phyloP scores from a whole-genome alignment of 1,140 invertebrate genomes.

The Diprion similis region DNA sequence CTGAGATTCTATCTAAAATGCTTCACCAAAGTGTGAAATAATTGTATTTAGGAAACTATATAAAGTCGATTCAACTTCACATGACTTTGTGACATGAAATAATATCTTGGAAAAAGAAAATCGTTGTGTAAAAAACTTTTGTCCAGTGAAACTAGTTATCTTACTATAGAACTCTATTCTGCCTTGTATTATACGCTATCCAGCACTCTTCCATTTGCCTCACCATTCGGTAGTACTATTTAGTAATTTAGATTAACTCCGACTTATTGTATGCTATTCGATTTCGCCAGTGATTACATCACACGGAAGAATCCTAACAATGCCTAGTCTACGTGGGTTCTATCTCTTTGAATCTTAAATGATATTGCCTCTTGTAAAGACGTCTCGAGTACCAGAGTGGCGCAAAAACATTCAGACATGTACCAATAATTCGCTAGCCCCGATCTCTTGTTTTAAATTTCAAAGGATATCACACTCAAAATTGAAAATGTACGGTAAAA shows the following conservation, averaged over 20 bases:
- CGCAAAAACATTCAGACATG: neutral
- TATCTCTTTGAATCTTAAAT: neutral
- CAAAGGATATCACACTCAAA: too few species aligned
- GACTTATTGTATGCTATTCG: conserved; percentile 23
- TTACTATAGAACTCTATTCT: conserved; percentile 14
- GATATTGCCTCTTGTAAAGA: neutral
- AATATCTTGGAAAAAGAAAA: conserved; percentile 9
- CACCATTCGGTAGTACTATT: conserved; percentile 45
- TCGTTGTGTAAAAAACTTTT: neutral
- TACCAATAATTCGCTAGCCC: too few species aligned
- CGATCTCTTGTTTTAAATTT: too few species aligned
- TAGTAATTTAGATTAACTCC: conserved; percentile 45
- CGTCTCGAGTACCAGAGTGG: neutral
- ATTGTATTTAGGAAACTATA: too few species aligned
- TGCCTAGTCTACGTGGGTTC: neutral
- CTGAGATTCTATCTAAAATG: too few species aligned
- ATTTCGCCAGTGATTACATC: neutral
- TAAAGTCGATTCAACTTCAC: neutral
- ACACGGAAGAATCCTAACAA: neutral
- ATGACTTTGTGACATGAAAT: neutral
- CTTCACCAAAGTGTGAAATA: too few species aligned
- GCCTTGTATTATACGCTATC: conserved; percentile 29
- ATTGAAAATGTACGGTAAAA: too few species aligned
- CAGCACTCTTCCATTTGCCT: conserved; percentile 38
- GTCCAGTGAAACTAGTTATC: conserved; percentile 15